phyloP scores from a whole-genome alignment of 2,113 vertebrate genomes.

The Neolamprologus caudopunctatus region DNA sequence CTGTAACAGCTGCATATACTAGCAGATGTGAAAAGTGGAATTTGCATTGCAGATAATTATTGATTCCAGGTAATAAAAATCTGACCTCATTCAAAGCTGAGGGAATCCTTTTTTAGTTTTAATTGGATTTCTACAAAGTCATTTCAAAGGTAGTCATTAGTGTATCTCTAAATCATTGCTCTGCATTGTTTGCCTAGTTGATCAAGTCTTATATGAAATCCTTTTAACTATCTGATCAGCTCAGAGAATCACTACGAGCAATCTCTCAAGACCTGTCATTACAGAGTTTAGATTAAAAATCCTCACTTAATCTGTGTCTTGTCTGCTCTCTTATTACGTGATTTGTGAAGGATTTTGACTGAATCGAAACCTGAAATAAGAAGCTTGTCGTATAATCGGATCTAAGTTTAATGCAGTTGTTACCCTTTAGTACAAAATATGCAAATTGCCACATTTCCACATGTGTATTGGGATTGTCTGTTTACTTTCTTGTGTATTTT shows the following conservation, averaged over 20 bases:
- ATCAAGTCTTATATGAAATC: conserved; percentile 1
- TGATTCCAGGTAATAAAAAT: neutral
- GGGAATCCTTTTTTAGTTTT: neutral
- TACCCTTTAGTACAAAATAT: neutral
- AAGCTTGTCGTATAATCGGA: neutral
- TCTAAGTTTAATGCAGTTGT: neutral
- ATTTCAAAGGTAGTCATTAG: neutral
- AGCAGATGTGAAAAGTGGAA: neutral
- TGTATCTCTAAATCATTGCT: neutral
- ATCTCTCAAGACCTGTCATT: conserved; percentile 21
- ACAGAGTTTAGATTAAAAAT: conserved; percentile 3
- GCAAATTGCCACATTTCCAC: neutral
- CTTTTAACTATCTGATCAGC: conserved; percentile 21
- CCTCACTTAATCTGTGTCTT: conserved; percentile 21
- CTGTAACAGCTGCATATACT: neutral
- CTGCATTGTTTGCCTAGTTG: neutral
- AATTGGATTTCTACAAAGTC: neutral
- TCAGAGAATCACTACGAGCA: conserved; percentile 17
- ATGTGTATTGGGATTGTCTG: neutral
- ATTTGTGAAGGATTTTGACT: neutral
- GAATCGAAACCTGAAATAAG: neutral
- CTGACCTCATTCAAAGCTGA: neutral
- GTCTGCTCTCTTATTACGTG: neutral
- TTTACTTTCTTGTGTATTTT: neutral
- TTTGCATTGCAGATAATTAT: neutral